Percentiles rank a stretch among this genome's conserved stretches.
Conservation (phyloP, 2,888 invertebrate species). For the Orchesellides sinensis region DNA sequence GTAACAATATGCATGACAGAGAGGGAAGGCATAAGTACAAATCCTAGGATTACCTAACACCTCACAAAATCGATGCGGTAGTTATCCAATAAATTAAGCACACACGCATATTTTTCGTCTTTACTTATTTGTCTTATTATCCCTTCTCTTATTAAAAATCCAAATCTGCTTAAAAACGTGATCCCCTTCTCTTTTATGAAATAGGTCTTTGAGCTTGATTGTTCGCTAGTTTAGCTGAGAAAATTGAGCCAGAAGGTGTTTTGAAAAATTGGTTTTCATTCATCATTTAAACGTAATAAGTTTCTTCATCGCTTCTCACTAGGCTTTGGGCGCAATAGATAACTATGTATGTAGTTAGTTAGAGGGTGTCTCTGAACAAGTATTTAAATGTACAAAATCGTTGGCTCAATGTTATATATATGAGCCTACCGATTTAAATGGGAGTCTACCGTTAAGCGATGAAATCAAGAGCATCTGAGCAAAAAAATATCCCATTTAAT, state of each 20-base stretch:
- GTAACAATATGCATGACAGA: too few species aligned
- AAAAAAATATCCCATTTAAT: constrained; percentile 19
- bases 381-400: constrained; percentile 6
- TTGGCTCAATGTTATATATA: constrained; percentile 31
- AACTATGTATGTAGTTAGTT: background rate
- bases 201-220: constrained; percentile 41
- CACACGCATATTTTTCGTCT: background rate
- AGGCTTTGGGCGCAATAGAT: background rate
- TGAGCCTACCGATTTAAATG: constrained; percentile 1
- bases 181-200: constrained; percentile 48
- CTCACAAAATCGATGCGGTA: background rate
- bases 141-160: constrained; percentile 50
- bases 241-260: constrained; percentile 20
- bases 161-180: constrained; percentile 50
- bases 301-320: too few species aligned
- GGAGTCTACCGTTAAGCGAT: constrained; percentile 17
- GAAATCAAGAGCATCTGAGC: constrained; percentile 41
- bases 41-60: constrained; percentile 36
- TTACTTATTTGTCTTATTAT: background rate
- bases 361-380: background rate
- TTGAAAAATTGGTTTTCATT: constrained; percentile 41
- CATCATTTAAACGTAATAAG: constrained; percentile 22
- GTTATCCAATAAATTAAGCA: constrained; percentile 16
- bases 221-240: constrained; percentile 14
- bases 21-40: constrained; percentile 17